These are phyloP conservation scores for Schizaphis graminum DNA, from an alignment of 2,888 invertebrate genomes.

Conservation along the genomic window DNA sequence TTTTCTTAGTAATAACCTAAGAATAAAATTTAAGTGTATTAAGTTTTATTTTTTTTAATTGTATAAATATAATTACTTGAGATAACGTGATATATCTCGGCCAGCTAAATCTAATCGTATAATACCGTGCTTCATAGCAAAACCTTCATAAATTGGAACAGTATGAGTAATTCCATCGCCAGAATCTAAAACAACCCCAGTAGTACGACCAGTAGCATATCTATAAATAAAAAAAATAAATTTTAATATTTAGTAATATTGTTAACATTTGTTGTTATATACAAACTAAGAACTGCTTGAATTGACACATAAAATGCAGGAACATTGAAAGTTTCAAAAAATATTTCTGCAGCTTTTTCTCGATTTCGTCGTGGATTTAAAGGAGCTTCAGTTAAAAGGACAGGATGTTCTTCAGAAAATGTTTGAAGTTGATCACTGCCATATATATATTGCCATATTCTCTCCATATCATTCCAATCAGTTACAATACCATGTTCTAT, in stretches of 20 bases:
- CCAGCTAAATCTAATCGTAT: constrained; percentile 99
- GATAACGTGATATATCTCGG: constrained; percentile 94
- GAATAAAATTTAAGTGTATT: constrained; percentile 58
- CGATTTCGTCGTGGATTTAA: constrained; percentile 95
- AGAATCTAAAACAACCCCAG: constrained; percentile 97
- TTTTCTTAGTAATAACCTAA: constrained; percentile 89
- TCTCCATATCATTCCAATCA: constrained; percentile 99
- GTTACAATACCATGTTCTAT: constrained; percentile 99
- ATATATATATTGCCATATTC: constrained; percentile 99
- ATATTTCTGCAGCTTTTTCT: constrained; percentile 98
- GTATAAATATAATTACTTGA: constrained; percentile 74
- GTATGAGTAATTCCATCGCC: constrained; percentile 99
- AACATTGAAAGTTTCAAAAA: constrained; percentile 99
- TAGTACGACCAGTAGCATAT: constrained; percentile 96
- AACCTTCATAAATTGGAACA: constrained; percentile 99
- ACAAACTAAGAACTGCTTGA: constrained; percentile 99
- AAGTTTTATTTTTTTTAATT: not conserved
- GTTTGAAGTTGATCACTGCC: constrained; percentile 94
- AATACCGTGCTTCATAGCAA: constrained; percentile 97
- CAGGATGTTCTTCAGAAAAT: constrained; percentile 98
- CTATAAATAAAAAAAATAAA: constrained; percentile 71
- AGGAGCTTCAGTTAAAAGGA: constrained; percentile 97
- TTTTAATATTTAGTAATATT: not conserved
- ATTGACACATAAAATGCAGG: constrained; percentile 98
- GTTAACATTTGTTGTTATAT: constrained; percentile 72